Percentiles rank a stretch among this genome's conserved stretches.
Evolutionary conservation across 2,888 invertebrate species (phyloP).

Genomic region (Sipha maydis): DNA sequence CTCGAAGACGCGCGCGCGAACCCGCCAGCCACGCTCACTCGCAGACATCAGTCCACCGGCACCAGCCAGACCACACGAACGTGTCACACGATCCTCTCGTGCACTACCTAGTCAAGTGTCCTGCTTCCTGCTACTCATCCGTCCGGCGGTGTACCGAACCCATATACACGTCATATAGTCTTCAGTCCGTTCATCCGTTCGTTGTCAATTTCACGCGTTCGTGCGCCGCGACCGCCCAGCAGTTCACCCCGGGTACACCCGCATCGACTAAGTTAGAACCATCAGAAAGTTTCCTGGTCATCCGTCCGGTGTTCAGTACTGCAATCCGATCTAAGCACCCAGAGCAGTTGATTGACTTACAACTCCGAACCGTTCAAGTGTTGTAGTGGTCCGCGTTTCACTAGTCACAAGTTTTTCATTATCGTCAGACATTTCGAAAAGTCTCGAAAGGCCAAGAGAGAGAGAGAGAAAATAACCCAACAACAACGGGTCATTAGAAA

Average conservation of each 20-base stretch:
- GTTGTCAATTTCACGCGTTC: not conserved
- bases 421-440: no score
- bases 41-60: constrained; percentile 44
- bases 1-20: not conserved
- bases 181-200: not conserved
- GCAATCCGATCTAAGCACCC: not conserved
- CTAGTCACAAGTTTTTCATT: not conserved
- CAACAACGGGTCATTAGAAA: no score
- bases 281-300: no score
- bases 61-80: constrained; percentile 42
- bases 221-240: not conserved
- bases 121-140: no score
- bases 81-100: not conserved
- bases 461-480: not conserved
- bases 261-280: not conserved
- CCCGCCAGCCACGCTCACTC: not conserved
- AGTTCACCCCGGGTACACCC: not conserved
- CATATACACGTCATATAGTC: no score
- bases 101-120: not conserved
- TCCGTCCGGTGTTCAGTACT: not conserved
- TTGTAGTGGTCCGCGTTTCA: no score
- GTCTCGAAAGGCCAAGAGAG: not conserved
- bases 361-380: no score
- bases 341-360: not conserved
- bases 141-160: no score